A percentile compares a stretch with the other conserved stretches of the same genome.
phyloP scores from a whole-genome alignment of 2,888 invertebrate genomes.

The Diaphora mendica region DNA sequence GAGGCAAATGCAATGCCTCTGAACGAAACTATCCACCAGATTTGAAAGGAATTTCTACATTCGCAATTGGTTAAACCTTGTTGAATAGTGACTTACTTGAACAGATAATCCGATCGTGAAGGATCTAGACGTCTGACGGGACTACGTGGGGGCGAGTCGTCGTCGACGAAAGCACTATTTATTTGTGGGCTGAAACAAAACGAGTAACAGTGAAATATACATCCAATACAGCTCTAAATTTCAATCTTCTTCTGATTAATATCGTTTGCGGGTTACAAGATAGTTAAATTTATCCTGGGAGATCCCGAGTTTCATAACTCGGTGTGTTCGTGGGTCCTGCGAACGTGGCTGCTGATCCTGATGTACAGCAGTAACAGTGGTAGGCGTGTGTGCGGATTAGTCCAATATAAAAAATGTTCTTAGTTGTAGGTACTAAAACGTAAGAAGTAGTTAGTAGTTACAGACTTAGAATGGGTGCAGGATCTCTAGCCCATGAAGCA shows the following conservation, averaged over 20 bases:
- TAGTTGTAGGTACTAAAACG: neutral
- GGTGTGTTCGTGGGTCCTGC: too few species aligned
- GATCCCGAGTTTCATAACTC: too few species aligned
- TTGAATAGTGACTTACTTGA: slow-evolving; percentile 52
- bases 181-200: slow-evolving; percentile 34
- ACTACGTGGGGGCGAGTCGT: slow-evolving; percentile 46
- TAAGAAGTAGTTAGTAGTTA: neutral
- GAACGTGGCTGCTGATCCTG: too few species aligned
- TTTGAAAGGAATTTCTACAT: neutral
- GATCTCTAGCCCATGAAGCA: too few species aligned
- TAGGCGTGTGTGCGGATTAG: too few species aligned
- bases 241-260: too few species aligned
- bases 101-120: slow-evolving; percentile 49
- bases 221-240: neutral
- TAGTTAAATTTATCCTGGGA: too few species aligned
- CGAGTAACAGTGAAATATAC: neutral
- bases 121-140: slow-evolving; percentile 46
- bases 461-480: neutral
- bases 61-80: neutral
- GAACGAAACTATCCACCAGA: neutral
- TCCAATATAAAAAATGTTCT: too few species aligned
- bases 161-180: slow-evolving; percentile 62
- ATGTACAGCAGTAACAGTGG: too few species aligned
- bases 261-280: too few species aligned
- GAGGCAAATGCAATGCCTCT: too few species aligned